Conservation (phyloP, 1,140 invertebrate species). For the Drosophila repletoides region DNA sequence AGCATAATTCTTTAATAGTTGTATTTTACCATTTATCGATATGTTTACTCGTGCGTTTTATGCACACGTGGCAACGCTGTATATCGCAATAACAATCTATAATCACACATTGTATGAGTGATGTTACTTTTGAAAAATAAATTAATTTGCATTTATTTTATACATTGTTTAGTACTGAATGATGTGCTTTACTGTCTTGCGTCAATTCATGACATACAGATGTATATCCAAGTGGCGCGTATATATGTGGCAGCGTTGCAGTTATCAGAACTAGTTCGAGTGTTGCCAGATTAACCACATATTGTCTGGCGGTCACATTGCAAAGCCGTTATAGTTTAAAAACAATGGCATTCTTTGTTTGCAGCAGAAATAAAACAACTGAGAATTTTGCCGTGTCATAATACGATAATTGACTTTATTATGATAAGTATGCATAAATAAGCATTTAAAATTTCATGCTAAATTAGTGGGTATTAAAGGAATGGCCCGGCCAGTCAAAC, state of each 20-base stretch:
- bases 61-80: background rate
- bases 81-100: background rate
- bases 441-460: background rate
- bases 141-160: too few relatives aligned
- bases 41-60: background rate
- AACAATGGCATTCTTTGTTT: too few relatives aligned
- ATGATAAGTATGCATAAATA: background rate
- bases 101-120: too few relatives aligned
- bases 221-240: too few relatives aligned
- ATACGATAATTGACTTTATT: background rate
- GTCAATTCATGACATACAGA: too few relatives aligned
- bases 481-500: conserved; percentile 1
- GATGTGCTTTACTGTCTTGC: too few relatives aligned
- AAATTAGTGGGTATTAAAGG: conserved; percentile 5
- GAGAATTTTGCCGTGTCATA: background rate
- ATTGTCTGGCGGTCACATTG: background rate
- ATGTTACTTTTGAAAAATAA: too few relatives aligned
- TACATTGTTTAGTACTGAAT: too few relatives aligned
- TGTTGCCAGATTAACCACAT: background rate
- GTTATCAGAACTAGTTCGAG: background rate
- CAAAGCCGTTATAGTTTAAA: too few relatives aligned
- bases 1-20: background rate
- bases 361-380: too few relatives aligned
- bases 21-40: conserved; percentile 7
- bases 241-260: too few relatives aligned